These are phyloP conservation scores for Characodon lateralis DNA, from an alignment of 2,797 vertebrate species.

Conservation along the genomic window DNA sequence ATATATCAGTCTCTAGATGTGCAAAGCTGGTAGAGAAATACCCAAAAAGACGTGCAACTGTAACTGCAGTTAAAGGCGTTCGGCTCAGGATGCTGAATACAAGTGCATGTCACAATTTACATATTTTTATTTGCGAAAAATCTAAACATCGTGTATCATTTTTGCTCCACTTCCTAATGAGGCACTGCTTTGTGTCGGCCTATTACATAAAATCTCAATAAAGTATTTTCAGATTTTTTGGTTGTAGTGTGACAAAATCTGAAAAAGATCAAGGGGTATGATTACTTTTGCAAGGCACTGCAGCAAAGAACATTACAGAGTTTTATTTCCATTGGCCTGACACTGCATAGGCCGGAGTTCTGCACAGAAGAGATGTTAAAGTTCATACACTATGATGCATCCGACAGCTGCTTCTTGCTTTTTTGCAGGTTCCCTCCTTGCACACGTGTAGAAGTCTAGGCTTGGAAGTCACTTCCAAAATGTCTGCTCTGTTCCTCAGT, in stretches of 20 bases:
- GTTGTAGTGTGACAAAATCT: background rate
- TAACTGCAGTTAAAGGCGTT: background rate
- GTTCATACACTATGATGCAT: constrained; percentile 25
- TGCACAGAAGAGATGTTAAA: constrained; percentile 17
- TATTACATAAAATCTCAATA: background rate
- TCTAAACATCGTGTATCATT: background rate
- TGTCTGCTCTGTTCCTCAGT: constrained; percentile 87
- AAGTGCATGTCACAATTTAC: background rate
- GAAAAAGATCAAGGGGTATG: background rate
- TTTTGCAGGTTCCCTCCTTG: constrained; percentile 7
- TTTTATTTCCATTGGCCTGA: constrained; percentile 21
- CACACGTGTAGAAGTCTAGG: constrained; percentile 68
- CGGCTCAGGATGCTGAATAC: background rate
- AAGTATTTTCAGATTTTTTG: background rate
- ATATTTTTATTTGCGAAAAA: background rate
- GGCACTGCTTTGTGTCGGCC: background rate
- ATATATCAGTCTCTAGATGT: too few species aligned
- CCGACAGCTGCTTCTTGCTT: constrained; percentile 10
- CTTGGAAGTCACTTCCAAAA: constrained; percentile 86
- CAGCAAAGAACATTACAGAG: constrained; percentile 19
- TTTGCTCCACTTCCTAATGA: background rate
- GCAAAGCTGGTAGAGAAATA: too few species aligned
- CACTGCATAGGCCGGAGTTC: constrained; percentile 13
- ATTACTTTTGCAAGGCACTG: background rate
- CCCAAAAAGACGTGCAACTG: background rate